Base-by-base conservation (phyloP, 2,113 vertebrate species). In the Neodontobutis hainanensis region DNA sequence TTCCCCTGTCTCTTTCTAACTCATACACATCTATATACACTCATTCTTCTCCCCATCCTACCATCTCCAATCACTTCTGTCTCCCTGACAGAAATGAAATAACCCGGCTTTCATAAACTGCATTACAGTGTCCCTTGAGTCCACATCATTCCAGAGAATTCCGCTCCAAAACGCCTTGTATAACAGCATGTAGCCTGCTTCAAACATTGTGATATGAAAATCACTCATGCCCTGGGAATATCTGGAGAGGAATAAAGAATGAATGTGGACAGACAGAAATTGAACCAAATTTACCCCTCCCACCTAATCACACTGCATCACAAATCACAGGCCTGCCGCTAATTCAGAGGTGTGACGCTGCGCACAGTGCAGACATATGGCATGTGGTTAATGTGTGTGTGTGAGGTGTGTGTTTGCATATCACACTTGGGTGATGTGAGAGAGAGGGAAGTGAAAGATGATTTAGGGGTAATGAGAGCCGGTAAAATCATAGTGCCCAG, bases 391-490 rank as follows among this genome's bases (percentile, higher is more conserved):
- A 70, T 71, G 68, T 58, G 50, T 76, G 68, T 63, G 61, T 43
- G 50, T 51, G 65, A 32, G 15, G 65, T 65, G 77, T 80, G 80
- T 73, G 61, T 68, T 64, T 78, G 80, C 67, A 75, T 77, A 82
- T 68, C 58, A 64, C 66, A 68, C 35, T 65, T 56, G 38, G 70
- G 57, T 50, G 44, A 70, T 61, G 51, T 44, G 60, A 59, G 60
- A 0, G 81, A 70, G 76, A 51, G 58, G 62, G 79, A 76, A 68
- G 80, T 71, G 83, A 82, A 79, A 80, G 85, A 90, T 88, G 89
- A 88, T 90, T 81, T 85, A 86, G 81, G 80, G 76, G 76, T 87
- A 90, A 88, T 87, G 85, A 81, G 85, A 87, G 85, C 68, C 82
- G 59, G 87, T 89, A 87, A 88, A 87, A 87, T 87, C 82, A 88